Conservation (phyloP, 2,888 invertebrate species). For the Strigamia transsilvanica region DNA sequence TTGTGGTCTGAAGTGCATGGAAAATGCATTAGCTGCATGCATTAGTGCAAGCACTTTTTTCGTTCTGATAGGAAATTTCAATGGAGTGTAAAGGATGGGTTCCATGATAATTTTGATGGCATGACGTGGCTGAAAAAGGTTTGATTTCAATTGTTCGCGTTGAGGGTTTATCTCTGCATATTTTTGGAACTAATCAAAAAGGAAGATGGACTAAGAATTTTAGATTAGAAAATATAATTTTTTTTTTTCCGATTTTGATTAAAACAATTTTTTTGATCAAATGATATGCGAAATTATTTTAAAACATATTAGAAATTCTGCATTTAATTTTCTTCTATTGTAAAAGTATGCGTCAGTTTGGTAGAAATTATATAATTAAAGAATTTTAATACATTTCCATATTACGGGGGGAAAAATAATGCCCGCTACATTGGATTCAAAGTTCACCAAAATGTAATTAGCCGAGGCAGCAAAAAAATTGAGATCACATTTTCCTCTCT, state of each 20-base stretch:
- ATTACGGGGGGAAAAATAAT: not conserved
- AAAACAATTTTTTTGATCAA: not conserved
- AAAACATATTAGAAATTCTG: no score
- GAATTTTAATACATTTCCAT: slow-evolving; percentile 22
- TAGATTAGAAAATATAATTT: not conserved
- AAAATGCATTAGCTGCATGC: slow-evolving; percentile 49
- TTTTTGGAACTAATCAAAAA: slow-evolving; percentile 34
- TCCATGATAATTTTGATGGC: slow-evolving; percentile 45
- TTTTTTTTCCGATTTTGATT: not conserved
- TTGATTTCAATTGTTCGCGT: slow-evolving; percentile 41
- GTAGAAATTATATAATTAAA: not conserved
- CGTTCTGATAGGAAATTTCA: slow-evolving; percentile 44
- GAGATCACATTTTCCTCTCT: slow-evolving; percentile 22
- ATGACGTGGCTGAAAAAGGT: slow-evolving; percentile 43
- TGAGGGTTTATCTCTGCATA: slow-evolving; percentile 41
- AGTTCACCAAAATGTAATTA: slow-evolving; percentile 30
- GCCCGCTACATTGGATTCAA: slow-evolving; percentile 30
- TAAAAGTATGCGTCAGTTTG: not conserved
- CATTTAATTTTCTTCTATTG: not conserved
- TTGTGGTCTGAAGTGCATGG: slow-evolving; percentile 48
- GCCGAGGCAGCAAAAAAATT: slow-evolving; percentile 8
- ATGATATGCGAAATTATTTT: slow-evolving; percentile 13
- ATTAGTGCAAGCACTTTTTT: slow-evolving; percentile 45
- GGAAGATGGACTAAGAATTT: slow-evolving; percentile 9
- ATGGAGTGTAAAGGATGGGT: slow-evolving; percentile 47